phyloP scores from a whole-genome alignment of 2,797 vertebrate genomes.

The Mormyrus hasselquistii region DNA sequence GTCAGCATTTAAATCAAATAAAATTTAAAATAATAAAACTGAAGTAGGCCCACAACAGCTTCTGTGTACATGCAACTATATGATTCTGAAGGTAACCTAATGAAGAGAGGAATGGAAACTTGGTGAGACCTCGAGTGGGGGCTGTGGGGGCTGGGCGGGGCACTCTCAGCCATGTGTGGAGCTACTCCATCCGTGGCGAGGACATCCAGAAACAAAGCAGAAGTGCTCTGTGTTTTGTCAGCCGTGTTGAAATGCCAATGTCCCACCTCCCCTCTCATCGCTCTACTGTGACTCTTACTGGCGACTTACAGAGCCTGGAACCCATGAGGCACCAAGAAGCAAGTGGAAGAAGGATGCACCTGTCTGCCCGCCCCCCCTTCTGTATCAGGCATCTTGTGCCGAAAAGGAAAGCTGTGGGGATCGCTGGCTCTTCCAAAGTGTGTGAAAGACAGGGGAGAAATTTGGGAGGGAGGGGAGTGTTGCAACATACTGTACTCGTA shows the following conservation, averaged over 20 bases:
- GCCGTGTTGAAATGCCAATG: background rate
- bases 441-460: background rate
- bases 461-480: background rate
- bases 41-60: background rate
- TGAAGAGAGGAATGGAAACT: background rate
- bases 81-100: background rate
- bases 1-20: background rate
- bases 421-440: background rate
- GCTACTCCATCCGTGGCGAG: background rate
- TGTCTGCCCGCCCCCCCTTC: background rate
- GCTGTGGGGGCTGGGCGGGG: background rate
- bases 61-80: background rate
- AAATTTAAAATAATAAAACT: background rate
- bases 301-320: background rate
- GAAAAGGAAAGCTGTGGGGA: background rate
- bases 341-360: background rate
- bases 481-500: background rate
- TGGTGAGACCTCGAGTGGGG: background rate
- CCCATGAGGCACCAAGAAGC: background rate
- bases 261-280: background rate
- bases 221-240: background rate
- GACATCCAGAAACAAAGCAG: background rate
- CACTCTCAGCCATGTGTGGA: background rate
- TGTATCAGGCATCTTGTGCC: background rate
- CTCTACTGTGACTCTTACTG: background rate